Evolutionary conservation across 2,888 invertebrate species (phyloP).

Genomic region (Tineola bisselliella): DNA sequence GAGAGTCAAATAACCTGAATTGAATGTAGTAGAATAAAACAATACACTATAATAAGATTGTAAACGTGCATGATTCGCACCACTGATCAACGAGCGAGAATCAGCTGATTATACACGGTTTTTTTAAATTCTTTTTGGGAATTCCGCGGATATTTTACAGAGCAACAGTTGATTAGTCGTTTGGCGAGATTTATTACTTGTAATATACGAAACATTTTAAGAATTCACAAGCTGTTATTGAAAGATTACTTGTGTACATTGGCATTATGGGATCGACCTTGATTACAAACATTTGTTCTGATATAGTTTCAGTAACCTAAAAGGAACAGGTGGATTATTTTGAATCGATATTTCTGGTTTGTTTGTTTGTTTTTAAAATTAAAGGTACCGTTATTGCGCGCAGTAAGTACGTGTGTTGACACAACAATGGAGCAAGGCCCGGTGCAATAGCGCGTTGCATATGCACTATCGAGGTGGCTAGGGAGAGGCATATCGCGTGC

Average conservation of each 20-base stretch:
- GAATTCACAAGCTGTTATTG: no score
- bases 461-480: conserved; percentile 32
- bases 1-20: neutral
- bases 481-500: conserved; percentile 46
- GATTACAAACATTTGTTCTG: no score
- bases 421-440: conserved; percentile 28
- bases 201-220: no score
- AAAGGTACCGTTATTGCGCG: conserved; percentile 1
- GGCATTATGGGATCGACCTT: no score
- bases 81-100: neutral
- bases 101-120: neutral
- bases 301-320: no score
- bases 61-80: neutral
- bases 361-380: conserved; percentile 1
- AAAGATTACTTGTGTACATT: no score
- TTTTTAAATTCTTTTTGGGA: neutral
- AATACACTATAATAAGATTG: neutral
- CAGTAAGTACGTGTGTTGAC: conserved; percentile 20
- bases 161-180: no score
- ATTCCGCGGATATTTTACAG: neutral
- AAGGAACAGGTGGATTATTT: neutral
- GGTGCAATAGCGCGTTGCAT: conserved; percentile 32
- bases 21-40: neutral
- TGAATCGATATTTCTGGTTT: neutral
- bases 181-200: no score